phyloP scores from a whole-genome alignment of 2,888 invertebrate genomes.

The Tenthredo mesomela region DNA sequence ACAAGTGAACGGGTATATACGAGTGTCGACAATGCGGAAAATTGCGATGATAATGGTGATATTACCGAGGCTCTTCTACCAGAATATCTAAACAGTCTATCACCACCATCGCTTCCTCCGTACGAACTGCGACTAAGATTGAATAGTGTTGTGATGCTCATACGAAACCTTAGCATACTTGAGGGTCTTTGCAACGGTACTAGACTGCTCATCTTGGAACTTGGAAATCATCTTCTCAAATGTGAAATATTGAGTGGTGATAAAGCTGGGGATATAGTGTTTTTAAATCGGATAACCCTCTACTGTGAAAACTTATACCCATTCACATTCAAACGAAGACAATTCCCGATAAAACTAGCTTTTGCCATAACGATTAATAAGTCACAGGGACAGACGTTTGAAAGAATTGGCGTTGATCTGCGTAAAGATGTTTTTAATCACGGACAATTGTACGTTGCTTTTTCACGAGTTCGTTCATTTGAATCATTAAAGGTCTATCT shows the following conservation, averaged over 20 bases:
- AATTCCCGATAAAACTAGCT: slow-evolving; percentile 59
- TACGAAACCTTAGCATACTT: slow-evolving; percentile 58
- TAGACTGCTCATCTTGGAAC: slow-evolving; percentile 57
- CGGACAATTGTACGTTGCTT: slow-evolving; percentile 4
- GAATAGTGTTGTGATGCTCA: slow-evolving; percentile 57
- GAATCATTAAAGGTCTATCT: background rate
- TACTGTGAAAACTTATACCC: slow-evolving; percentile 25
- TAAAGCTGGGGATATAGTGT: background rate
- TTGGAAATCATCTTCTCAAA: slow-evolving; percentile 32
- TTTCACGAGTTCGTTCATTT: slow-evolving; percentile 9
- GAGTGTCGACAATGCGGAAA: slow-evolving; percentile 51
- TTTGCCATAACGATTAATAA: slow-evolving; percentile 62
- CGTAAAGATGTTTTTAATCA: slow-evolving; percentile 9
- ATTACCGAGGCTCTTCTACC: slow-evolving; percentile 47
- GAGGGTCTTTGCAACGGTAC: slow-evolving; percentile 62
- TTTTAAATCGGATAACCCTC: background rate
- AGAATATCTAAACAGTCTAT: slow-evolving; percentile 54
- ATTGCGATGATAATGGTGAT: slow-evolving; percentile 49
- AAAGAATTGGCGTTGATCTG: background rate
- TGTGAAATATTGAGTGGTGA: slow-evolving; percentile 9
- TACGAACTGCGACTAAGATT: slow-evolving; percentile 54
- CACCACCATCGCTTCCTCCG: slow-evolving; percentile 46
- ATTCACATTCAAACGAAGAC: slow-evolving; percentile 56
- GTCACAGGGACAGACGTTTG: slow-evolving; percentile 41
- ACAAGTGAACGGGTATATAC: slow-evolving; percentile 54